A percentile compares a stretch with the other conserved stretches of the same genome.
Conservation (phyloP, 2,113 vertebrate species). For the Atractosteus spatula region DNA sequence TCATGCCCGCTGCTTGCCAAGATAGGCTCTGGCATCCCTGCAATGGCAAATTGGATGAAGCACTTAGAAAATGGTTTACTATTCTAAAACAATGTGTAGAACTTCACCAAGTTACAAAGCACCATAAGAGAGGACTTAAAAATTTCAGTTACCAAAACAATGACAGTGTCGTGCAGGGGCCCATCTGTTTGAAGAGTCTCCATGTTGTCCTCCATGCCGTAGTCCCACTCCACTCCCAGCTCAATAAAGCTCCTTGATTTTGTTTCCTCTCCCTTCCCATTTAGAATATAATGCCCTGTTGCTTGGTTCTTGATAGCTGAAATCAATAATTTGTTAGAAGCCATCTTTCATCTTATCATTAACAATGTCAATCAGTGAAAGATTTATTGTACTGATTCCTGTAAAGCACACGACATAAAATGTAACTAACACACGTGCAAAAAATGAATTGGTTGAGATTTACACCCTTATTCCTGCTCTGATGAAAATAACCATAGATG, state of each 20-base stretch:
- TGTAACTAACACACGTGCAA: no score
- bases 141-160: constrained; percentile 81
- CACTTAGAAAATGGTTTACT: no score
- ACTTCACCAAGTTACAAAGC: neutral
- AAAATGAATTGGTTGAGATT: no score
- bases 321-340: constrained; percentile 43
- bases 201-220: constrained; percentile 77
- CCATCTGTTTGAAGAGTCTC: constrained; percentile 91
- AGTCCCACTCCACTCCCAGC: constrained; percentile 93
- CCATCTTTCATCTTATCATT: neutral
- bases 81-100: no score
- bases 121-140: neutral
- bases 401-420: no score
- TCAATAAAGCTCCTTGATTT: constrained; percentile 87
- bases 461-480: no score
- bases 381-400: no score
- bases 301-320: constrained; percentile 97
- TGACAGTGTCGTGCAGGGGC: constrained; percentile 82
- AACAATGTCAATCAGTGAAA: neutral
- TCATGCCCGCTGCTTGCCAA: no score
- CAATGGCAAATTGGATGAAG: no score
- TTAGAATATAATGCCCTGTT: constrained; percentile 94
- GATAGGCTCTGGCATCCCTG: no score
- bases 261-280: constrained; percentile 86
- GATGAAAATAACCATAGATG: no score